Evolutionary conservation across 2,888 invertebrate genomes (phyloP), one percentile per base, ranked within the genome.

Genomic region (Ophioninae sp.): DNA sequence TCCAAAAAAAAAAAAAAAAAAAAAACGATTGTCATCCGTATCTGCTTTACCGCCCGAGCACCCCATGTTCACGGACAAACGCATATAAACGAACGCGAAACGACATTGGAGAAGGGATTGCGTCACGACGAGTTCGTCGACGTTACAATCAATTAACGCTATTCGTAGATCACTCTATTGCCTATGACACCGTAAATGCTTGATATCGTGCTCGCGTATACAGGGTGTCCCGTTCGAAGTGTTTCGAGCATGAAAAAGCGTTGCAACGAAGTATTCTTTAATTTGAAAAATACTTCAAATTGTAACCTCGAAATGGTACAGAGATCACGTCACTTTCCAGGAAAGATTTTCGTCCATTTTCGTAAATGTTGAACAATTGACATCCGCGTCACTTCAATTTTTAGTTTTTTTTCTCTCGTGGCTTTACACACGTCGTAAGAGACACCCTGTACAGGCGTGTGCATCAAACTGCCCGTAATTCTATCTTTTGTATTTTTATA

Each of bases 401-500:
- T 13, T 13, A 2, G 17, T 30, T 13, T 51, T 13, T 51, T 51
- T 51, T 13, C 17, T 13, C 51, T 51, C 6, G 51, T 13, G 17
- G 51, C 51, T 64, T 64, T 1, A 3, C 0, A 64, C 17, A 17
- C 59, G 10, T 59, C n/a, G 7, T 8, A 22, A 7, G n/a, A 17
- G 6, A 59, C 59, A 59, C 7, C 39, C 67, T 80, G 79, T 74
- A 76, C 83, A 86, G 80, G 81, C 85, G 85, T 85, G 84, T 84
- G 86, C 80, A 82, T 79, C 86, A 73, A 85, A 89, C 86, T 89
- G 85, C 84, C 86, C 69, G 64, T 76, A 79, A 79, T 79, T 30
- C 58, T 79, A 82, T 67, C 37, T 90, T 90, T 90, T 90, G 88
- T 90, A 90, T 88, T 90, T 90, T 90, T 90, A 90, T 90, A 90